Evolutionary conservation across 2,797 vertebrate species (phyloP).

Genomic region (Simalia tracyae): DNA sequence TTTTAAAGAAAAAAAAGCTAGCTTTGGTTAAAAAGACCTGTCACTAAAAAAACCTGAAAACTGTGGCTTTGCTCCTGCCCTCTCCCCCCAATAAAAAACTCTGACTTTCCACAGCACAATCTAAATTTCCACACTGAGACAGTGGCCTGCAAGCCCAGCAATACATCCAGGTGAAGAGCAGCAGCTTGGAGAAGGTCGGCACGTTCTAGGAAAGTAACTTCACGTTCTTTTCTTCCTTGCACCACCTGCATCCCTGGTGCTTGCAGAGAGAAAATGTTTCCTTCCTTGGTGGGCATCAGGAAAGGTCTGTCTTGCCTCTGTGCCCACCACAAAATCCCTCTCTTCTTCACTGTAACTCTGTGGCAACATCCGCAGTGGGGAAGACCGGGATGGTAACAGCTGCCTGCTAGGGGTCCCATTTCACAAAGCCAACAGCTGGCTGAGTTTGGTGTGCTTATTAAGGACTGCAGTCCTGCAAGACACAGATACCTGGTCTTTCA

Average conservation of each 20-base stretch:
- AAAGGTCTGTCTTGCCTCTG: neutral
- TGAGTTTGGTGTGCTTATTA: neutral
- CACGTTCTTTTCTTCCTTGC: neutral
- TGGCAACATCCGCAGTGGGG: neutral
- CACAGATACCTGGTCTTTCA: too few species aligned
- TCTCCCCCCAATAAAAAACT: neutral
- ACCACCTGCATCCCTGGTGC: neutral
- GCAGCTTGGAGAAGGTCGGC: neutral
- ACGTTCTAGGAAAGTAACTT: neutral
- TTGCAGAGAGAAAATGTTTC: neutral
- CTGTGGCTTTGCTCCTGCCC: too few species aligned
- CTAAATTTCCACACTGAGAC: neutral
- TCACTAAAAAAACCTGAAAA: neutral
- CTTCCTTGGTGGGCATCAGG: neutral
- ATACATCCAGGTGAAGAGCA: neutral
- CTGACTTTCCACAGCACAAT: neutral
- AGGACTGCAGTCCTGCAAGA: neutral
- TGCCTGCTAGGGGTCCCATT: neutral
- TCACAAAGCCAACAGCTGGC: neutral
- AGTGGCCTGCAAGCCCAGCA: neutral
- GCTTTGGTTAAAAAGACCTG: neutral
- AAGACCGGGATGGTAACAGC: neutral
- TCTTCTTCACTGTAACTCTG: neutral
- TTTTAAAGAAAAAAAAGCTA: neutral
- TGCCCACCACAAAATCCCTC: neutral